Conservation (phyloP, 2,888 invertebrate species). For the Agrilus mali region DNA sequence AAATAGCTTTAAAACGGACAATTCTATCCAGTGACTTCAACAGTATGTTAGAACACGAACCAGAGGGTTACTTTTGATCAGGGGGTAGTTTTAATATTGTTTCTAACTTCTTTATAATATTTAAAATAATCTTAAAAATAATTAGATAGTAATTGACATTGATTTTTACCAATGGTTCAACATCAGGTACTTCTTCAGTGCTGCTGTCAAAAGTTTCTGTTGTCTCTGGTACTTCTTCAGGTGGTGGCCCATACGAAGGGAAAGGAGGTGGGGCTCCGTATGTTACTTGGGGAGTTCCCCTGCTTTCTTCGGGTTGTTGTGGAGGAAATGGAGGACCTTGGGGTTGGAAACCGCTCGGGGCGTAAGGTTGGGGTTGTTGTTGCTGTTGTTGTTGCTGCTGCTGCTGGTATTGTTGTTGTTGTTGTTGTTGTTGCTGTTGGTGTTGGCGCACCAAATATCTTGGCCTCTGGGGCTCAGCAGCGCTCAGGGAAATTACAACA, state of each 20-base stretch:
- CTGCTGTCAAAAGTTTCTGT: constrained; percentile 14
- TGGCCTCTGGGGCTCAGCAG: constrained; percentile 34
- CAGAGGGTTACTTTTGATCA: no score
- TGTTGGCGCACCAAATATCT: constrained; percentile 26
- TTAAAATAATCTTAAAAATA: no score
- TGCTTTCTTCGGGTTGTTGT: constrained; percentile 19
- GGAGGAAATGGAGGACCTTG: constrained; percentile 33
- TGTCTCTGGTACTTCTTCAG: constrained; percentile 25
- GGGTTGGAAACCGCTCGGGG: constrained; percentile 35
- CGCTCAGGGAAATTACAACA: constrained; percentile 28
- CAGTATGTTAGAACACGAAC: no score
- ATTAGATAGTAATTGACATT: no score
- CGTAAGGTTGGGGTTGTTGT: constrained; percentile 27
- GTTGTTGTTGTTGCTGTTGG: constrained; percentile 9
- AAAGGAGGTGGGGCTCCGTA: constrained; percentile 20
- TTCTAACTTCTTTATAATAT: no score
- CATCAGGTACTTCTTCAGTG: constrained; percentile 10
- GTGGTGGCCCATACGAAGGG: constrained; percentile 23
- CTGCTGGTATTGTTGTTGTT: constrained; percentile 3
- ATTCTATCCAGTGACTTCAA: no score
- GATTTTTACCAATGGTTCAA: neutral
- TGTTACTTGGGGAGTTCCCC: constrained; percentile 16
- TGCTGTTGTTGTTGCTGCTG: constrained; percentile 9
- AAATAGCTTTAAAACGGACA: no score
- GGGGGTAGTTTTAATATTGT: no score